Evolutionary conservation across 2,888 invertebrate genomes (phyloP).

Genomic region (Asteroscopus sphinx): DNA sequence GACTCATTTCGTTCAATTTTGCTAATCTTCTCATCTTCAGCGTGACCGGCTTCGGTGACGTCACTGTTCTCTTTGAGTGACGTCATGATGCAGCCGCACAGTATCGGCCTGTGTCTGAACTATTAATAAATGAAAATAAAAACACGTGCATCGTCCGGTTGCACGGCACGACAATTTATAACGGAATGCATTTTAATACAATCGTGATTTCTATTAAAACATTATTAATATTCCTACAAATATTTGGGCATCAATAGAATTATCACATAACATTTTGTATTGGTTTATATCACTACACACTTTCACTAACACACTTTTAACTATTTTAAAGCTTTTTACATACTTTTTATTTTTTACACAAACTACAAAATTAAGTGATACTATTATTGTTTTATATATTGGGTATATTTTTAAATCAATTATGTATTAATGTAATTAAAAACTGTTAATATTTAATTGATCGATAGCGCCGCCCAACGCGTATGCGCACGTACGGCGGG

Average conservation of each 20-base stretch:
- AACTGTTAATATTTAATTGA: conserved; percentile 47
- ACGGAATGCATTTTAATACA: conserved; percentile 79
- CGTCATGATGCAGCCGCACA: conserved; percentile 72
- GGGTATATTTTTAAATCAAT: conserved; percentile 24
- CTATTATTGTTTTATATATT: conserved; percentile 16
- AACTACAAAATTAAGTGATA: conserved; percentile 20
- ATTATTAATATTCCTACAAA: conserved; percentile 34
- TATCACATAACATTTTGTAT: conserved; percentile 49
- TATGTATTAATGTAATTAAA: conserved; percentile 28
- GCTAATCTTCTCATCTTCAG: conserved; percentile 56
- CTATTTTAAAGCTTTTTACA: conserved; percentile 58
- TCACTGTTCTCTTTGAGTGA: conserved; percentile 75
- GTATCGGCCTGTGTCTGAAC: conserved; percentile 69
- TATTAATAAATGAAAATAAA: conserved; percentile 85
- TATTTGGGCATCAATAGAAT: conserved; percentile 27
- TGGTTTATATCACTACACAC: conserved; percentile 39
- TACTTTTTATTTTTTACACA: conserved; percentile 17
- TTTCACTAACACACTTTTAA: conserved; percentile 47
- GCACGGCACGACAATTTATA: conserved; percentile 67
- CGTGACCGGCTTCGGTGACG: conserved; percentile 66
- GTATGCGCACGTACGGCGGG: conserved; percentile 78
- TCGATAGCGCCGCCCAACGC: conserved; percentile 75
- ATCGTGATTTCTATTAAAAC: conserved; percentile 51
- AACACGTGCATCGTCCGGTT: conserved; percentile 74
- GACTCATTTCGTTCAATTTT: conserved; percentile 61